Percentiles rank a stretch among this genome's conserved stretches.
These are phyloP conservation scores for Drosophila affinis DNA, from an alignment of 2,888 invertebrate species.

Conservation along the genomic window DNA sequence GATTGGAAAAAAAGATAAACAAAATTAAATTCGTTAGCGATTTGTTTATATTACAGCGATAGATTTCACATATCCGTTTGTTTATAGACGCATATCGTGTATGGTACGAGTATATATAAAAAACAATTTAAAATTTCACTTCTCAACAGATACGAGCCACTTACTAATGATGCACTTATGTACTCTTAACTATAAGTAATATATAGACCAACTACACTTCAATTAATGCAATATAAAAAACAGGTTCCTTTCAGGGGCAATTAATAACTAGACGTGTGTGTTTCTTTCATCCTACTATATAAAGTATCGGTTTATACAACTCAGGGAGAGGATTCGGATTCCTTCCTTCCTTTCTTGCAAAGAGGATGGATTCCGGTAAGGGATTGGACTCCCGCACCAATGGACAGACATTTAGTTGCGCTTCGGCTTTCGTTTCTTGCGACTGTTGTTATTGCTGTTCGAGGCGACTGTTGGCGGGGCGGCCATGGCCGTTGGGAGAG, in stretches of 20 bases:
- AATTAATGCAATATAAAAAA: slow-evolving; percentile 67
- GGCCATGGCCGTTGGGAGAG: slow-evolving; percentile 28
- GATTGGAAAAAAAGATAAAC: slow-evolving; percentile 52
- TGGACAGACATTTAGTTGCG: slow-evolving; percentile 57
- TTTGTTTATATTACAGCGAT: slow-evolving; percentile 70
- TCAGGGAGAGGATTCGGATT: slow-evolving; percentile 40
- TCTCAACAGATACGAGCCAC: slow-evolving; percentile 65
- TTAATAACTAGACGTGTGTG: slow-evolving; percentile 57
- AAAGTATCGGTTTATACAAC: slow-evolving; percentile 62
- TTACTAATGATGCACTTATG: slow-evolving; percentile 54
- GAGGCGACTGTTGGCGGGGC: slow-evolving; percentile 25
- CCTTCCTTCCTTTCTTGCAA: slow-evolving; percentile 22
- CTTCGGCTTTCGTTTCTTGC: slow-evolving; percentile 80
- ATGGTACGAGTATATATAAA: slow-evolving; percentile 40
- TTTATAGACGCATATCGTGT: slow-evolving; percentile 31
- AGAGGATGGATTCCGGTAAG: slow-evolving; percentile 22
- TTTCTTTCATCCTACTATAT: slow-evolving; percentile 26
- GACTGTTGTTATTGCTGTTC: slow-evolving; percentile 54
- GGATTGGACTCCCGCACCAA: slow-evolving; percentile 20
- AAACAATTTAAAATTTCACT: slow-evolving; percentile 71
- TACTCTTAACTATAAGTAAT: slow-evolving; percentile 54
- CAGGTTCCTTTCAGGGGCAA: slow-evolving; percentile 61
- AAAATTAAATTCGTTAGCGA: slow-evolving; percentile 69
- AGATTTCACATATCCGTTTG: slow-evolving; percentile 34
- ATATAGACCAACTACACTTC: slow-evolving; percentile 43